Evolutionary conservation across 1,140 invertebrate genomes (phyloP), one percentile per base, ranked within the genome.

Genomic region (Leptopilina boulardi): DNA sequence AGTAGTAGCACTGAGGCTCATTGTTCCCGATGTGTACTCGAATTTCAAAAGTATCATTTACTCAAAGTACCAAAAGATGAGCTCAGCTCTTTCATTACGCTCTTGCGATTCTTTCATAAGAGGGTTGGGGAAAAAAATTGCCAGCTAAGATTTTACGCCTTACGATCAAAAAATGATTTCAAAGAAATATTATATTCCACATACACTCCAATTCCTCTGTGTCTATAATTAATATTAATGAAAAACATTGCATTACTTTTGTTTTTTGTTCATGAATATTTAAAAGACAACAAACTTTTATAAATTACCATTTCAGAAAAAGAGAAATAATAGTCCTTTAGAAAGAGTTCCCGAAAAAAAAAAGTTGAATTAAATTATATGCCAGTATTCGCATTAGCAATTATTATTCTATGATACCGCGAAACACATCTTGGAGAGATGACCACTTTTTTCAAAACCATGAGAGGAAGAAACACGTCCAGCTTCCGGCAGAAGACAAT

Each of bases 31-130:
- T 30, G 59, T 66, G 26, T 30, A 66, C 59, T 66, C 59, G 59
- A 66, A 66, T 66, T 66, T 66, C 59, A 66, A 30, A 66, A 66
- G 59, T 66, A 66, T 66, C 59, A 66, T 66, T 66, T 66, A 66
- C 59, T 26, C 59, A 66, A 66, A 66, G 59, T n/a, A 66, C 59
- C 26, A 26, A n/a, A n/a, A 30, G 59, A 34, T 34, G 59, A 66
- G 59, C 21, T 15, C 18, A 13, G 21, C 26, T 30, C 59, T 26
- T 66, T 66, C 59, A 38, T 9, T 34, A 66, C 23, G n/a, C n/a
- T n/a, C n/a, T n/a, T 34, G 59, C 3, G 21, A 66, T 66, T 30
- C 21, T 66, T 34, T 66, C 13, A 30, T 23, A 13, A n/a, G 3
- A 15, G 23, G 26, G 21, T n/a, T 3, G 23, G 0, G 5, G 1